phyloP scores from a whole-genome alignment of 2,888 invertebrate species.

The Drepanosiphum platanoidis region DNA sequence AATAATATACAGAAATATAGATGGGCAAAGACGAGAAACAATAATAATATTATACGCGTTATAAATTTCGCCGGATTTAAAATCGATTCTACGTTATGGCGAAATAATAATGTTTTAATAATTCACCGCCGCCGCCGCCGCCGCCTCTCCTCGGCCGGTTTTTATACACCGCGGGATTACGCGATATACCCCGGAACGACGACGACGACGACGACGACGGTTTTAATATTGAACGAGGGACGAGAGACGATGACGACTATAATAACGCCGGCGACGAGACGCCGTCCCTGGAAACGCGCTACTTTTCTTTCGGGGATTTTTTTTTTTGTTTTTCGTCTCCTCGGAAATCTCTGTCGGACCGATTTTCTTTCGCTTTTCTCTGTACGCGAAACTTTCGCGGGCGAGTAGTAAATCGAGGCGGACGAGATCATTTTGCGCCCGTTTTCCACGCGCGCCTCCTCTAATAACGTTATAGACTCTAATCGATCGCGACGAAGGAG shows the following conservation, averaged over 20 bases:
- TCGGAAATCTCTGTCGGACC: not conserved
- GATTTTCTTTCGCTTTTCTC: not conserved
- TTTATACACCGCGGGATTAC: not conserved
- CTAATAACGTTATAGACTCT: too few relatives aligned
- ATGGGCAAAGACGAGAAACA: not conserved
- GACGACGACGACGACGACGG: not conserved
- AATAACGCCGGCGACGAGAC: not conserved
- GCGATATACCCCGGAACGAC: not conserved
- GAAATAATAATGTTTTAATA: constrained; percentile 32
- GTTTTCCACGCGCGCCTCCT: too few relatives aligned
- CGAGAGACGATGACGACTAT: too few relatives aligned
- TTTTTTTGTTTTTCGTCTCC: not conserved
- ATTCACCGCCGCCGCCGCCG: not conserved
- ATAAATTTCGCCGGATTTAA: constrained; percentile 19
- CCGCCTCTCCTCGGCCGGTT: not conserved
- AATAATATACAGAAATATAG: not conserved
- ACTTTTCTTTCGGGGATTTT: too few relatives aligned
- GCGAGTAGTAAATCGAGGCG: too few relatives aligned
- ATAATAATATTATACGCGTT: constrained; percentile 8
- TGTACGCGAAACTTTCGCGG: too few relatives aligned
- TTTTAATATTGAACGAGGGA: too few relatives aligned
- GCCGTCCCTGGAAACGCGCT: too few relatives aligned
- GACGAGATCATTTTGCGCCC: too few relatives aligned
- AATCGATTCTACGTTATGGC: constrained; percentile 25
- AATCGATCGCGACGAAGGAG: too few relatives aligned